Evolutionary conservation across 64 coral and sea anemone species (phyloP).

Genomic region (Catalaphyllia jardinei): DNA sequence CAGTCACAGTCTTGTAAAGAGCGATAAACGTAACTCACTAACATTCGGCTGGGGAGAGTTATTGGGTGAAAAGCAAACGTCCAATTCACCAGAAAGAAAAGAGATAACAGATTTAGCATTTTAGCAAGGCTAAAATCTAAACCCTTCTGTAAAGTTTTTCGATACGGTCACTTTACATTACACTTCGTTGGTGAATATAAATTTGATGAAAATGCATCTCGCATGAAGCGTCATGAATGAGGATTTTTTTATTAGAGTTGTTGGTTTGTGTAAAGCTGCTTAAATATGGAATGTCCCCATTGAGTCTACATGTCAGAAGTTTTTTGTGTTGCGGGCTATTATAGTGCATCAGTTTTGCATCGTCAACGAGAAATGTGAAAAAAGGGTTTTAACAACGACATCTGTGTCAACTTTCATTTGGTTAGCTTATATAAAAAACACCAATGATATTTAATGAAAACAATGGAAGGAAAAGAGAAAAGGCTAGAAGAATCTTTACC

Average conservation of each 20-base stretch:
- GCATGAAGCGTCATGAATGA: background rate
- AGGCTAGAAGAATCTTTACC: too few relatives aligned
- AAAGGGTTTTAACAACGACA: background rate
- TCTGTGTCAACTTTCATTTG: slow-evolving; percentile 18
- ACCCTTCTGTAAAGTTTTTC: background rate
- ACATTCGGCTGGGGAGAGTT: background rate
- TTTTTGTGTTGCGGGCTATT: background rate
- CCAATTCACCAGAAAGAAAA: background rate
- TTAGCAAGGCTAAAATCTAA: background rate
- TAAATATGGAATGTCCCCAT: background rate
- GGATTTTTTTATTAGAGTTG: background rate
- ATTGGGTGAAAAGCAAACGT: slow-evolving; percentile 7
- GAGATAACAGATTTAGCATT: background rate
- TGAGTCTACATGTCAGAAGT: background rate
- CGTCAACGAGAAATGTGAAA: background rate
- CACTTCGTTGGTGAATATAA: background rate
- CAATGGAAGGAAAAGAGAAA: too few relatives aligned
- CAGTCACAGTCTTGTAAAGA: background rate
- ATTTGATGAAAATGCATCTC: background rate
- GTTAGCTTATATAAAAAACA: background rate
- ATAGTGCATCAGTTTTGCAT: background rate
- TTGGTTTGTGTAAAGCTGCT: background rate
- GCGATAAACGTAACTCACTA: slow-evolving; percentile 8
- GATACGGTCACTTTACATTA: background rate
- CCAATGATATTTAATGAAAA: background rate